Percentiles rank a stretch among this genome's conserved stretches.
Evolutionary conservation across 2,113 vertebrate species (phyloP).

Genomic region (Oreochromis spilurus): DNA sequence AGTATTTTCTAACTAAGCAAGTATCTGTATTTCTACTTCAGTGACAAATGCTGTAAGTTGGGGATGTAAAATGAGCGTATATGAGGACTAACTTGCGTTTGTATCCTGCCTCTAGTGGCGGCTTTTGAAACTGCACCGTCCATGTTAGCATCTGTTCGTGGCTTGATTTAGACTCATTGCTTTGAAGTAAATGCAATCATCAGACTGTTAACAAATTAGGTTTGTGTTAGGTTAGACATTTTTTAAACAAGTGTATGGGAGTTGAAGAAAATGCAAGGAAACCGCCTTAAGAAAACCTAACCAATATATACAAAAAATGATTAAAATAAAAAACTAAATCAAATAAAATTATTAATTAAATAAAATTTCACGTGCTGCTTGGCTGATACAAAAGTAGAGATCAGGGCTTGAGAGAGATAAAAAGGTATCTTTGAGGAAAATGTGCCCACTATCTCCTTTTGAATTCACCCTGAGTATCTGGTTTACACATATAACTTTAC

Average conservation of each 20-base stretch:
- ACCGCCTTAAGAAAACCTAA: neutral
- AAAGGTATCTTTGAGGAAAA: neutral
- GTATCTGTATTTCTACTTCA: neutral
- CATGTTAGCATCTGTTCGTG: neutral
- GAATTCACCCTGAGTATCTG: neutral
- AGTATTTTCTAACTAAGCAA: neutral
- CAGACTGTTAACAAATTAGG: neutral
- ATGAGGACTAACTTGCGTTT: neutral
- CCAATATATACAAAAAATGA: neutral
- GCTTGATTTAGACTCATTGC: neutral
- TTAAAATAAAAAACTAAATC: neutral
- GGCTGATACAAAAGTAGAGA: neutral
- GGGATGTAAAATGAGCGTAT: neutral
- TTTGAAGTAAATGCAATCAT: neutral
- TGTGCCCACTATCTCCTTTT: neutral
- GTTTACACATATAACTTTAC: neutral
- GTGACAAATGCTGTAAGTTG: neutral
- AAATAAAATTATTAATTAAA: neutral
- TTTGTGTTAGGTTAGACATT: neutral
- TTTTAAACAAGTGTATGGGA: neutral
- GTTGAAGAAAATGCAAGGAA: neutral
- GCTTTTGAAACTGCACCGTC: neutral
- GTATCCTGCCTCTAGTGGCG: neutral
- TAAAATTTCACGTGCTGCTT: neutral
- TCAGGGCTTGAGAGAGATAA: neutral